phyloP scores from a whole-genome alignment of 2,113 vertebrate species.

The Emberiza fucata region DNA sequence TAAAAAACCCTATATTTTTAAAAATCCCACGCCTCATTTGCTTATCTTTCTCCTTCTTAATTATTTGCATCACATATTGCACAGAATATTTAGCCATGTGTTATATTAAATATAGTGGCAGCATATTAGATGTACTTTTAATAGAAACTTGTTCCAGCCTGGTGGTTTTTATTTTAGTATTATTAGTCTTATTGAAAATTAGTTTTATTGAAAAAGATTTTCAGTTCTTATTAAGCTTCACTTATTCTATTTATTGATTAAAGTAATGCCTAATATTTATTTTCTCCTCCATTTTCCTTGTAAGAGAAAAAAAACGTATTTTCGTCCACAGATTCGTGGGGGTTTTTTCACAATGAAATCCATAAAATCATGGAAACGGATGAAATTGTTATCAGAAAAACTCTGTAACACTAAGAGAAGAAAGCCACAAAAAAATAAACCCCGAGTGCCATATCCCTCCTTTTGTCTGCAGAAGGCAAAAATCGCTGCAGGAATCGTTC shows the following conservation, averaged over 20 bases:
- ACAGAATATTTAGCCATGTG: constrained; percentile 7
- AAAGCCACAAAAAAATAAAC: not conserved
- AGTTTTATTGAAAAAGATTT: not conserved
- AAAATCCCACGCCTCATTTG: not conserved
- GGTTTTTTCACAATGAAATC: not conserved
- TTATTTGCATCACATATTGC: not conserved
- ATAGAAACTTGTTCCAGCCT: constrained; percentile 34
- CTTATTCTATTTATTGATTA: not conserved
- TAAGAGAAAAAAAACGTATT: fast-evolving
- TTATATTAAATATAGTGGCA: constrained; percentile 41
- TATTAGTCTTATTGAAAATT: not conserved
- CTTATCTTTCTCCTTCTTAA: not conserved
- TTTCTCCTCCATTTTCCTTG: not conserved
- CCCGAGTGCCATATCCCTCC: not conserved
- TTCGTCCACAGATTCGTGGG: not conserved
- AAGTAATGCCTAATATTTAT: not conserved
- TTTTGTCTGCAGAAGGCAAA: constrained; percentile 31
- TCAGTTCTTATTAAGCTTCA: not conserved
- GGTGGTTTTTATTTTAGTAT: constrained; percentile 10
- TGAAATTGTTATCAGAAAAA: not conserved
- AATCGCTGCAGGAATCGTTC: not conserved
- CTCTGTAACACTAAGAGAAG: not conserved
- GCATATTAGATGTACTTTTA: constrained; percentile 24
- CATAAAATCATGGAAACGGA: fast-evolving
- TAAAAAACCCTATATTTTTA: not conserved